phyloP scores from a whole-genome alignment of 2,113 vertebrate species.

The Girardinichthys multiradiatus region DNA sequence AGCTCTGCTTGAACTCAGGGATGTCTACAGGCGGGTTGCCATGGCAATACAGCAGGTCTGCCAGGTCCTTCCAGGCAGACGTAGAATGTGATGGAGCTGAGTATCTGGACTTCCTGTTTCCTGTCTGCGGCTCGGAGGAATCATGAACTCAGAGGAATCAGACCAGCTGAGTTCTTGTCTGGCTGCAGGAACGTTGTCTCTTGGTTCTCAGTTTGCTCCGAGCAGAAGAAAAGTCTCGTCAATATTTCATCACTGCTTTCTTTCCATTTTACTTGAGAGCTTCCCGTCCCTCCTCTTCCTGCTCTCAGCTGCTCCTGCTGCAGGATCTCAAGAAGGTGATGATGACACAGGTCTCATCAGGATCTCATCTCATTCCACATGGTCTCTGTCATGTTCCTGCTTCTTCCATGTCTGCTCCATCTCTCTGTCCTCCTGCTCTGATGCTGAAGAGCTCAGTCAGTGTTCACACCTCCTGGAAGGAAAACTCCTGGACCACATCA shows the following conservation, averaged over 20 bases:
- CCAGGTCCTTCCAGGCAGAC: not conserved
- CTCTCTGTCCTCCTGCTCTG: too few relatives aligned
- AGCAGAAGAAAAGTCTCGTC: not conserved
- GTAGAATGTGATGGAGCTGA: not conserved
- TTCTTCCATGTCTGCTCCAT: too few relatives aligned
- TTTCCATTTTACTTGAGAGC: not conserved
- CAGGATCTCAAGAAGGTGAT: not conserved
- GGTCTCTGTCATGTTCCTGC: too few relatives aligned
- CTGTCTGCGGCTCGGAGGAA: not conserved
- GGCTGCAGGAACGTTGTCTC: not conserved
- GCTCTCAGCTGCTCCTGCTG: not conserved
- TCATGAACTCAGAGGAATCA: too few relatives aligned
- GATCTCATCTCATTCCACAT: too few relatives aligned
- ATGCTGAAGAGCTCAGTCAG: too few relatives aligned
- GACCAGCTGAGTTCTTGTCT: not conserved
- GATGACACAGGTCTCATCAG: too few relatives aligned
- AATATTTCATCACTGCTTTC: slow-evolving; percentile 3
- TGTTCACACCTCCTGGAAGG: too few relatives aligned
- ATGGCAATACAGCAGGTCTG: not conserved
- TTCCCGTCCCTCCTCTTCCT: not conserved
- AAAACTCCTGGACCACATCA: too few relatives aligned
- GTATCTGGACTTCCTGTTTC: not conserved
- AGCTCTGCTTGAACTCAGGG: not conserved
- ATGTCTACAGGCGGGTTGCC: not conserved
- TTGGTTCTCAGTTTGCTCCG: not conserved